A percentile compares a stretch with the other conserved stretches of the same genome.
These are phyloP conservation scores for Eristalis pertinax DNA, from an alignment of 2,888 invertebrate species.

Conservation along the genomic window DNA sequence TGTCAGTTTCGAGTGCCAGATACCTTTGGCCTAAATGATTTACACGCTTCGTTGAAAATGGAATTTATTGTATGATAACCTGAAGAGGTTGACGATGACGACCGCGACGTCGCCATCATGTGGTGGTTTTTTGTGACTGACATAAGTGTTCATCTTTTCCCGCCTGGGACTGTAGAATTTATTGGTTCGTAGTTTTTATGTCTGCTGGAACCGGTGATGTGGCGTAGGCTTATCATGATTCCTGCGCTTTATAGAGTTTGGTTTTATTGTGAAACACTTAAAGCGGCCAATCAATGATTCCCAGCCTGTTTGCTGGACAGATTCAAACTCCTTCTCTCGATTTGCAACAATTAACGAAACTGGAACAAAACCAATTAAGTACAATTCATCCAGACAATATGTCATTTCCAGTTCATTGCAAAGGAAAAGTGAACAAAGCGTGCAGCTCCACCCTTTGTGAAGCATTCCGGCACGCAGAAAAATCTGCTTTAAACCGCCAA, in stretches of 20 bases:
- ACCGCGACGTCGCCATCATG: too few species aligned
- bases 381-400: slow-evolving; percentile 25
- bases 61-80: neutral
- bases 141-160: neutral
- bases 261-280: neutral
- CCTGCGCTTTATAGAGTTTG: neutral
- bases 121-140: neutral
- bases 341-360: neutral
- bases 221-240: neutral
- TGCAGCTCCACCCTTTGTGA: slow-evolving; percentile 5
- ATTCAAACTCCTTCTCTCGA: neutral
- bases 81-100: neutral
- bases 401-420: slow-evolving; percentile 18
- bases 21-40: slow-evolving; percentile 8
- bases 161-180: too few species aligned
- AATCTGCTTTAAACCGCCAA: slow-evolving; percentile 12
- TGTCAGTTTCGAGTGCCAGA: slow-evolving; percentile 1
- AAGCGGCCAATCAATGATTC: too few species aligned
- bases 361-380: slow-evolving; percentile 35
- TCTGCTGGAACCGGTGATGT: neutral
- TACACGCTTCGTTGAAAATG: neutral
- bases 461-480: slow-evolving; percentile 43
- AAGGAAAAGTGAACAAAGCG: neutral
- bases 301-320: too few species aligned
- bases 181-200: neutral